Evolutionary conservation across 1,140 invertebrate genomes (phyloP).

Genomic region (Drosophila lacteicornis): DNA sequence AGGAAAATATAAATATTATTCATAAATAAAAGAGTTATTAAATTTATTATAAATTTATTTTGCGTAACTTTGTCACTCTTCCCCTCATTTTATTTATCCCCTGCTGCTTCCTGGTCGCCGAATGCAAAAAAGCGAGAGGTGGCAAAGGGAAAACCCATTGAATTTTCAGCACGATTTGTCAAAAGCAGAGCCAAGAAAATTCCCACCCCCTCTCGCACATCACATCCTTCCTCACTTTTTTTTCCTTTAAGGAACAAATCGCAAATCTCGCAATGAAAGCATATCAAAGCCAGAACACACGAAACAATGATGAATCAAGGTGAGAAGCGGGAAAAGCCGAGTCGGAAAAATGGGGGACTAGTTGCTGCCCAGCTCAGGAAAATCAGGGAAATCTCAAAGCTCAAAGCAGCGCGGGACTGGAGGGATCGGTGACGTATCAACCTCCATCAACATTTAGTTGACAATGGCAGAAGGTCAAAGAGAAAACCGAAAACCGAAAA

Average conservation of each 20-base stretch:
- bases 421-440: conserved; percentile 20
- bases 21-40: too few species aligned
- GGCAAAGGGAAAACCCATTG: conserved; percentile 37
- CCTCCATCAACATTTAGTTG: conserved; percentile 45
- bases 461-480: conserved; percentile 50
- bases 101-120: conserved; percentile 12
- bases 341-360: conserved; percentile 36
- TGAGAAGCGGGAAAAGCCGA: conserved; percentile 30
- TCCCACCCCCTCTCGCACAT: not conserved
- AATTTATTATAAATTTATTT: not conserved
- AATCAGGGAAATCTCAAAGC: conserved; percentile 24
- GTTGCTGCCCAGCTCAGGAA: conserved; percentile 21
- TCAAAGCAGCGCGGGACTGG: not conserved
- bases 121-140: conserved; percentile 22
- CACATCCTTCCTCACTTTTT: not conserved
- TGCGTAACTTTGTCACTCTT: not conserved
- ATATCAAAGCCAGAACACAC: conserved; percentile 55
- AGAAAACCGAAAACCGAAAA: not conserved
- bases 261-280: conserved; percentile 47
- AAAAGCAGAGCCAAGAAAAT: conserved; percentile 43
- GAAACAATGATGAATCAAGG: conserved; percentile 53
- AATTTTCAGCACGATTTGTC: conserved; percentile 68
- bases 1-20: too few species aligned
- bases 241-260: conserved; percentile 35
- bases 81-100: conserved; percentile 12